Evolutionary conservation across 2,888 invertebrate genomes (phyloP).

Genomic region (Rotaria socialis): DNA sequence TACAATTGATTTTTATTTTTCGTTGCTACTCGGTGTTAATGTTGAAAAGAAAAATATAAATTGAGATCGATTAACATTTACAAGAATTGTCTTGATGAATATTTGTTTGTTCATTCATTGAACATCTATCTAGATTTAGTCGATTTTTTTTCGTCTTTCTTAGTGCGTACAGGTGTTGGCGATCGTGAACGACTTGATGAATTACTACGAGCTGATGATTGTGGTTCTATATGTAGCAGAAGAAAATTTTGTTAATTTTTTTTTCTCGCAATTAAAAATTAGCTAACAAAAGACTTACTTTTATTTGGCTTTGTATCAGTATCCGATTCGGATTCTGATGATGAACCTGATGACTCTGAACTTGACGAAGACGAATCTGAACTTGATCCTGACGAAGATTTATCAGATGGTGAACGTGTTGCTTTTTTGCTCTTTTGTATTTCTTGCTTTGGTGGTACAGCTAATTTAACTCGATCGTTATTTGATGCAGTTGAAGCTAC

Average conservation of each 20-base stretch:
- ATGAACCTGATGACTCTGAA: slow-evolving; percentile 19
- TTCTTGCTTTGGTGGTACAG: neutral
- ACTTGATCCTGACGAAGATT: slow-evolving; percentile 28
- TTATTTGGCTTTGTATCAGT: neutral
- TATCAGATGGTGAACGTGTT: neutral
- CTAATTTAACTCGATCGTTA: neutral
- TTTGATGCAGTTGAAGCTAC: neutral
- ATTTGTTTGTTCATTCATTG: neutral
- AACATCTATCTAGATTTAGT: neutral
- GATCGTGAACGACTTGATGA: neutral
- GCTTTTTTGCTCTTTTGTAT: neutral
- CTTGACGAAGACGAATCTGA: neutral
- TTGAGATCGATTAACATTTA: neutral
- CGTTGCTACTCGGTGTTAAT: neutral
- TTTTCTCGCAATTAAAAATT: too few relatives aligned
- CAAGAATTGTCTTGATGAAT: neutral
- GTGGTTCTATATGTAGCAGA: neutral
- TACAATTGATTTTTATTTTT: neutral
- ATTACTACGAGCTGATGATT: neutral
- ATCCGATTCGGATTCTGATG: neutral
- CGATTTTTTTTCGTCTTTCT: neutral
- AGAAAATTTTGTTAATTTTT: neutral
- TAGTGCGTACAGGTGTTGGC: neutral
- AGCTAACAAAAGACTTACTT: neutral
- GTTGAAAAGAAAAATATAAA: neutral